phyloP scores from a whole-genome alignment of 2,797 vertebrate species.

The Syndactyla subalaris region DNA sequence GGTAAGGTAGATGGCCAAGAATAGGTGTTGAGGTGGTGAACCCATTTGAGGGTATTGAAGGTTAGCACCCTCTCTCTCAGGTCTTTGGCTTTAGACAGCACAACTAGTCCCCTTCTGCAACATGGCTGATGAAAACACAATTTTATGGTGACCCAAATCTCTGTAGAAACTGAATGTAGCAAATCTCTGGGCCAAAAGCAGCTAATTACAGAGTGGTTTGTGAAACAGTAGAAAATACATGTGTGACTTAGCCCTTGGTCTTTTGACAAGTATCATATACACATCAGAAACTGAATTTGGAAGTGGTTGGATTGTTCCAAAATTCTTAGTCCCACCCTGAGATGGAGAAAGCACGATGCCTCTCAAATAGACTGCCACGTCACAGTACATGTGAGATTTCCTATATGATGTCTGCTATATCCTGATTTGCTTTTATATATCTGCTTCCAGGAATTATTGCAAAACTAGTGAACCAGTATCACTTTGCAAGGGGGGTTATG shows the following conservation, averaged over 20 bases:
- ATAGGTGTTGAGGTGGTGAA: background rate
- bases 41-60: accelerated
- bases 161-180: background rate
- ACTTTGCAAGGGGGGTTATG: background rate
- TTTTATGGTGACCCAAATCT: background rate
- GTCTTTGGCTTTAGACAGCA: background rate
- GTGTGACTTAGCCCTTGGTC: background rate
- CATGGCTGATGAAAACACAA: background rate
- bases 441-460: background rate
- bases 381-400: background rate
- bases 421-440: background rate
- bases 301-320: background rate
- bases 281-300: background rate
- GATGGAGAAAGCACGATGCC: background rate
- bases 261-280: background rate
- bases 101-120: background rate
- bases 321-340: background rate
- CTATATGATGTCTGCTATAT: background rate
- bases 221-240: background rate
- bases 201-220: background rate
- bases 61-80: background rate
- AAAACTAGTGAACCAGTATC: background rate
- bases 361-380: background rate
- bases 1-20: background rate
- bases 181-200: background rate